Evolutionary conservation across 37 sponge, comb jelly and placozoan genomes (phyloP), one percentile per base, ranked within the genome.

Genomic region (Halisarca cf. caerulea): DNA sequence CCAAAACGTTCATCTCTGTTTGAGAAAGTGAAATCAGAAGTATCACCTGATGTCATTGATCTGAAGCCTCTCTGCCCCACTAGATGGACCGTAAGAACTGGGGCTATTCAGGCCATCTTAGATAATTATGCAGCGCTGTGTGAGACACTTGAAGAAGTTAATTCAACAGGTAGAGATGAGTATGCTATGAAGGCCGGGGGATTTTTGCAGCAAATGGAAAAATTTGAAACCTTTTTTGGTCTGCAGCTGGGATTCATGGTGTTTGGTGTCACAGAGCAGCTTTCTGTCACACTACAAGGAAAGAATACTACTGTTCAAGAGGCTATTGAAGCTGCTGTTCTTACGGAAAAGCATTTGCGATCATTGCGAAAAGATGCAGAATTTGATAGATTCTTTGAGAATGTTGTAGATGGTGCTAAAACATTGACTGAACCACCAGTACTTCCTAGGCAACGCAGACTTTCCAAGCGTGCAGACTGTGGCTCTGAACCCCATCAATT

Each of bases 231-330:
- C 3, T 90, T 73, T 44, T 90, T 90, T 75, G 83, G 83, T 20
- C 71, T 90, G 14, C 81, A 90, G 41, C 87, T 90, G 23, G 59
- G 78, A 5, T 39, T 78, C 51, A 44, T 81, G 78, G 30, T 90
- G 3, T 90, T 86, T 39, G 78, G 80, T 86, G 73, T 58, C n/a
- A 27, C 91, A 34, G 91, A 90, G 74, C 84, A 86, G 80, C 62
- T 90, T 21, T 90, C 87, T 47, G 44, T 79, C n/a, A 90, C 78
- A 55, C n/a, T 90, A 44, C 91, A 90, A 79, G 91, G 87, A 0
- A 78, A 83, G 71, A 59, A 90, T 36, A 78, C 66, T 34, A 91
- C 88, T 23, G 85, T 90, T 34, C 81, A 82, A 34, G 90, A 90
- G 51, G 91, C 6, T n/a, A n/a, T n/a, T n/a, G n/a, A n/a, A n/a